phyloP scores from a whole-genome alignment of 2,113 vertebrate species.

The Misgurnus anguillicaudatus region DNA sequence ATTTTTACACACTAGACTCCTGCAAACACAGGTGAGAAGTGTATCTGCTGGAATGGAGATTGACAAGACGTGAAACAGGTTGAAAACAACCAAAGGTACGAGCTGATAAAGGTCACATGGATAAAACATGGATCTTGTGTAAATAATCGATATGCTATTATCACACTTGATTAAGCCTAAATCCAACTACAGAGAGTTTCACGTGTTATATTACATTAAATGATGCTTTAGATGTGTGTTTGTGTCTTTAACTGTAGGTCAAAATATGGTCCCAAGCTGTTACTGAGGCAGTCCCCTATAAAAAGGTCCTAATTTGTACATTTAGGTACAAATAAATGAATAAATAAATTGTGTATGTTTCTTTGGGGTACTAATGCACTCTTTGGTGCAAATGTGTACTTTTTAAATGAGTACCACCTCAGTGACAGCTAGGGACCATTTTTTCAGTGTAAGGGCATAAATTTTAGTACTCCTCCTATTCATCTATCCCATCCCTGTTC shows the following conservation, averaged over 20 bases:
- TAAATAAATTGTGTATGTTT: too few species aligned
- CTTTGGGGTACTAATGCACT: too few species aligned
- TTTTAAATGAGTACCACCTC: not conserved
- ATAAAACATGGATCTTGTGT: too few species aligned
- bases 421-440: not conserved
- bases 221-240: not conserved
- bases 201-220: not conserved
- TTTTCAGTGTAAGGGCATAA: conserved; percentile 11
- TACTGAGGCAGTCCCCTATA: too few species aligned
- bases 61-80: not conserved
- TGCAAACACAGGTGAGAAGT: conserved; percentile 19
- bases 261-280: too few species aligned
- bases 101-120: not conserved
- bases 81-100: not conserved
- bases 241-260: not conserved
- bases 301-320: too few species aligned
- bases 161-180: not conserved
- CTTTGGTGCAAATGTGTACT: too few species aligned
- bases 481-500: not conserved
- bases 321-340: too few species aligned
- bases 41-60: conserved; percentile 11
- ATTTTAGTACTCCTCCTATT: not conserved
- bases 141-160: not conserved
- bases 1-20: conserved; percentile 39
- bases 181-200: not conserved